These are phyloP conservation scores for Phocoena phocoena DNA, from an alignment of 2,113 vertebrate species.

Conservation along the genomic window DNA sequence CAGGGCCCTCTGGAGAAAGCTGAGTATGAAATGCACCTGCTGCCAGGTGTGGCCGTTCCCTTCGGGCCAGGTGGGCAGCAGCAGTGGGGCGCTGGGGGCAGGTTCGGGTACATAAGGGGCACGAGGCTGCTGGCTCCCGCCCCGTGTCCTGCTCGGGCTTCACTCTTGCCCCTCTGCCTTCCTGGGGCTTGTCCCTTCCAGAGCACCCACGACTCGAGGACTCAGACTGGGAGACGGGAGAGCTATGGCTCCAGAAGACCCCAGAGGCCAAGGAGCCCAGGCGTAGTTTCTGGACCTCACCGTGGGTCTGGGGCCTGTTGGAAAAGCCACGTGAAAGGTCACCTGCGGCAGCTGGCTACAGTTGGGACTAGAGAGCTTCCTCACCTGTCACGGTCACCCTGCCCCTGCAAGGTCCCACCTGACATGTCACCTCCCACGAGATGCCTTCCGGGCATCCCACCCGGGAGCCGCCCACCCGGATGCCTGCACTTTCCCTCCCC, in stretches of 20 bases:
- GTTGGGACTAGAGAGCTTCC: rapidly evolving
- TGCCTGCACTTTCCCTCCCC: rapidly evolving
- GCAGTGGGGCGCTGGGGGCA: not conserved
- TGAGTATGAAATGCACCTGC: rapidly evolving
- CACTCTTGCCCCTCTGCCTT: too few species aligned
- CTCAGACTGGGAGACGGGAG: not conserved
- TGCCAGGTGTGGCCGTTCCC: rapidly evolving
- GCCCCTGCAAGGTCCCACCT: too few species aligned
- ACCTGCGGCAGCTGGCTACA: not conserved
- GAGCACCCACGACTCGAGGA: rapidly evolving
- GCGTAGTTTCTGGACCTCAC: rapidly evolving
- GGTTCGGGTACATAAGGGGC: not conserved
- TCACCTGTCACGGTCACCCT: not conserved
- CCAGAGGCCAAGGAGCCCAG: not conserved
- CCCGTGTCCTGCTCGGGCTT: rapidly evolving
- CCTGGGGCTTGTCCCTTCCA: not conserved
- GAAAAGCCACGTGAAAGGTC: rapidly evolving
- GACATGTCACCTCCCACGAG: not conserved
- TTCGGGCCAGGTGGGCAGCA: not conserved
- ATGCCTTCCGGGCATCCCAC: too few species aligned
- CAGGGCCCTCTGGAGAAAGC: not conserved
- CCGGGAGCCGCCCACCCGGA: rapidly evolving
- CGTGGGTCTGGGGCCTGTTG: not conserved
- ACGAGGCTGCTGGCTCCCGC: rapidly evolving
- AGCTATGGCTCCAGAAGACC: rapidly evolving